Evolutionary conservation across 2,797 vertebrate genomes (phyloP).

Genomic region (Hozukius guyotensis): DNA sequence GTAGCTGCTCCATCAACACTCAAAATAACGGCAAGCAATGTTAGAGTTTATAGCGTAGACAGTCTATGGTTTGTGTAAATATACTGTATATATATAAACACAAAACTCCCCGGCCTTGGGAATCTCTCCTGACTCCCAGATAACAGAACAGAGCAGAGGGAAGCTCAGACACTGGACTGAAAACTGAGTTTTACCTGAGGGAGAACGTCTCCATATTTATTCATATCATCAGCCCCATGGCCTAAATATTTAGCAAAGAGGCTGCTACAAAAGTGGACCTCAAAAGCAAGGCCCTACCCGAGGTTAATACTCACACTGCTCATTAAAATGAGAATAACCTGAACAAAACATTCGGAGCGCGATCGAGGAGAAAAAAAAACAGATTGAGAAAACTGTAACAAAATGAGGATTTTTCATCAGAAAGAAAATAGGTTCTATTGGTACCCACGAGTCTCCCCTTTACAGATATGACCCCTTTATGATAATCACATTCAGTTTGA

Average conservation of each 20-base stretch:
- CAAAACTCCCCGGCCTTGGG: background rate
- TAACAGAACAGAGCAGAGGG: conserved; percentile 18
- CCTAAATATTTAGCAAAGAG: conserved; percentile 62
- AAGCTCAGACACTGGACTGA: background rate
- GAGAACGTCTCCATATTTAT: conserved; percentile 47
- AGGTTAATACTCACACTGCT: background rate
- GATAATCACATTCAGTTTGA: too few species aligned
- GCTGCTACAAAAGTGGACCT: conserved; percentile 44
- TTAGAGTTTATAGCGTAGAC: too few species aligned
- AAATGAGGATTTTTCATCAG: background rate
- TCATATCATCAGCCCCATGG: conserved; percentile 48
- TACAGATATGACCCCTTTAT: too few species aligned
- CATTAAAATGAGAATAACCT: conserved; percentile 47
- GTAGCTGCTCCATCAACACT: background rate
- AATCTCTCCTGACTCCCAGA: conserved; percentile 30
- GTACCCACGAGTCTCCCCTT: too few species aligned
- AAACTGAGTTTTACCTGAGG: conserved; percentile 34
- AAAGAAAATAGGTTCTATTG: too few species aligned
- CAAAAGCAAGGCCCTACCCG: conserved; percentile 29
- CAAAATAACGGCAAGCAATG: background rate
- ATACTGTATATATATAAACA: background rate
- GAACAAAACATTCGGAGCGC: conserved; percentile 6
- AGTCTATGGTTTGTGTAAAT: too few species aligned
- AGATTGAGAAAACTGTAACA: background rate
- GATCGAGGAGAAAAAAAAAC: background rate